Percentiles rank a stretch among this genome's conserved stretches.
Evolutionary conservation across 2,888 invertebrate species (phyloP).

Genomic region (Dascillus cervinus): DNA sequence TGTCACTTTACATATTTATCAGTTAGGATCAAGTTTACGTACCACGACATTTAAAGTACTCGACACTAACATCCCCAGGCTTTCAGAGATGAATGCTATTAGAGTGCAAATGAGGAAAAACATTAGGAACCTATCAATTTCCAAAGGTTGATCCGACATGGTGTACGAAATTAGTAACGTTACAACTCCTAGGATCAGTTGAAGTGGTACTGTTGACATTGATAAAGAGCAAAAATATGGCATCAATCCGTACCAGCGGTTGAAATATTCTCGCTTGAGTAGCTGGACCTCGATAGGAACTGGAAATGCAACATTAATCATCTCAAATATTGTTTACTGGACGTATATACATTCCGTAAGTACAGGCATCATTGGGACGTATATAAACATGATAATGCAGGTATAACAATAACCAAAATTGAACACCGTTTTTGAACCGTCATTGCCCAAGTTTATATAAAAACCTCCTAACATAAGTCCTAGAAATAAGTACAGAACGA

Average conservation of each 20-base stretch:
- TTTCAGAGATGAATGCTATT: slow-evolving; percentile 62
- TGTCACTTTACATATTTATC: too few species aligned
- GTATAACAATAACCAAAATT: slow-evolving; percentile 81
- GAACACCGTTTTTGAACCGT: slow-evolving; percentile 73
- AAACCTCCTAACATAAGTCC: slow-evolving; percentile 62
- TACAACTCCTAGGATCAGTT: slow-evolving; percentile 47
- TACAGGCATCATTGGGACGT: slow-evolving; percentile 75
- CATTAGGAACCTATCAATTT: slow-evolving; percentile 53
- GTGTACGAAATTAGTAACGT: slow-evolving; percentile 51
- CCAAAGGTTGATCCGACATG: slow-evolving; percentile 62
- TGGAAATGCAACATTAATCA: too few species aligned
- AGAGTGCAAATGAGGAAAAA: slow-evolving; percentile 57
- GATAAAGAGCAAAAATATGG: slow-evolving; percentile 64
- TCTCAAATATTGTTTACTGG: not conserved
- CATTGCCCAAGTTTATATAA: slow-evolving; percentile 66
- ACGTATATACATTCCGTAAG: slow-evolving; percentile 60
- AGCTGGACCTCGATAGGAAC: slow-evolving; percentile 66
- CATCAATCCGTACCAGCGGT: slow-evolving; percentile 68
- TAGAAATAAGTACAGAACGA: slow-evolving; percentile 59
- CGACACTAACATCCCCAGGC: slow-evolving; percentile 48
- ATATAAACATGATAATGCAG: slow-evolving; percentile 69
- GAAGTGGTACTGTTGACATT: slow-evolving; percentile 57
- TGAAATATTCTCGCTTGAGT: slow-evolving; percentile 67
- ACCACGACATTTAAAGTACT: not conserved
- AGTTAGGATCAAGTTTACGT: too few species aligned